These are phyloP conservation scores for Oreochromis aureus DNA, from an alignment of 2,113 vertebrate genomes.

Conservation along the genomic window DNA sequence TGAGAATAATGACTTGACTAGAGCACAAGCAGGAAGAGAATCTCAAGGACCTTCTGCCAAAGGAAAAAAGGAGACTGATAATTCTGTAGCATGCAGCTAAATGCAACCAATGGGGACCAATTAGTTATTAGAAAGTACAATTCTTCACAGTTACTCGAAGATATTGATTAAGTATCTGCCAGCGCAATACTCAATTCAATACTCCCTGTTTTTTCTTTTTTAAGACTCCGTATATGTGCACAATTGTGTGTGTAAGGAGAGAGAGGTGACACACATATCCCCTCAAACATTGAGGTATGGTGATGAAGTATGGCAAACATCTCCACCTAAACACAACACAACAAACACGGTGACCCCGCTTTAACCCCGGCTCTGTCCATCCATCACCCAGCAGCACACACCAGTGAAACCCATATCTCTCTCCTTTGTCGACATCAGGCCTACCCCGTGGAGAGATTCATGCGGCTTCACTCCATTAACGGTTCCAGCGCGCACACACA, in stretches of 20 bases:
- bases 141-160: constrained; percentile 43
- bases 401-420: constrained; percentile 27
- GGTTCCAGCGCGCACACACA: background rate
- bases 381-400: constrained; percentile 57
- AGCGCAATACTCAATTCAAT: background rate
- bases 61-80: constrained; percentile 20
- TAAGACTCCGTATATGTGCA: background rate
- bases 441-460: constrained; percentile 45
- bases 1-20: constrained; percentile 2
- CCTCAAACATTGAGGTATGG: constrained; percentile 47
- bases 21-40: background rate
- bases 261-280: constrained; percentile 14
- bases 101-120: constrained; percentile 38
- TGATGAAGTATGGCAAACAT: constrained; percentile 66
- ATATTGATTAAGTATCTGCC: constrained; percentile 43
- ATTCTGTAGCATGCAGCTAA: constrained; percentile 15
- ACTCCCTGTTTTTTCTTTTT: background rate
- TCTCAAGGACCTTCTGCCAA: constrained; percentile 24
- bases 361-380: constrained; percentile 61
- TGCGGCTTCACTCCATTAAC: constrained; percentile 52
- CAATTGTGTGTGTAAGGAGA: background rate
- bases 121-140: constrained; percentile 37
- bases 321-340: constrained; percentile 58
- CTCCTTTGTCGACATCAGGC: constrained; percentile 23
- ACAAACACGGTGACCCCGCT: constrained; percentile 64